Conservation (phyloP, 92 coral and sea anemone species). For the Epizoanthus stellaris region DNA sequence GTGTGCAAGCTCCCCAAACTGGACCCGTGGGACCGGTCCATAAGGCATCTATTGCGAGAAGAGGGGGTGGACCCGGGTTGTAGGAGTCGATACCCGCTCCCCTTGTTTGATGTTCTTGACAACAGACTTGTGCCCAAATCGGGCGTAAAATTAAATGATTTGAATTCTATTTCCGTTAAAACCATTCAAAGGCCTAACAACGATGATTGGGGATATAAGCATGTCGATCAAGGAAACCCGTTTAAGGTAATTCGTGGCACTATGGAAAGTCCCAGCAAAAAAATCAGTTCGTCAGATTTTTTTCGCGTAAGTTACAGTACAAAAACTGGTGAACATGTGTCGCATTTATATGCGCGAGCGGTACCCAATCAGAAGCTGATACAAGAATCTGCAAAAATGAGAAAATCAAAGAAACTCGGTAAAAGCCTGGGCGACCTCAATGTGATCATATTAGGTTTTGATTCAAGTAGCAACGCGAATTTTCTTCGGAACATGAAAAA, state of each 20-base stretch:
- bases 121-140: conserved; percentile 68
- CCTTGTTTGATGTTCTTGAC: conserved; percentile 67
- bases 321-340: conserved; percentile 23
- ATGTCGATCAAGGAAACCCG: conserved; percentile 29
- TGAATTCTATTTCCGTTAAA: conserved; percentile 50
- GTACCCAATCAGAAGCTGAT: conserved; percentile 51
- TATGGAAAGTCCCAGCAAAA: conserved; percentile 20
- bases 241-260: conserved; percentile 12
- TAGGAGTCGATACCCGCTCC: conserved; percentile 59
- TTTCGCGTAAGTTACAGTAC: conserved; percentile 61
- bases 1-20: conserved; percentile 80
- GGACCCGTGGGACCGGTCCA: conserved; percentile 88
- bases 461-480: conserved; percentile 80
- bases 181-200: conserved; percentile 61
- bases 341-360: conserved; percentile 62
- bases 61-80: conserved; percentile 82
- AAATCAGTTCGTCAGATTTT: conserved; percentile 67
- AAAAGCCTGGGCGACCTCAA: conserved; percentile 53
- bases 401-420: not conserved
- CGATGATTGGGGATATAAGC: conserved; percentile 41
- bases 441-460: conserved; percentile 83
- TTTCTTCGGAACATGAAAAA: conserved; percentile 86
- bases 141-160: conserved; percentile 30
- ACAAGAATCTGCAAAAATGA: conserved; percentile 23
- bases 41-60: conserved; percentile 69